phyloP scores from a whole-genome alignment of 1,140 invertebrate genomes.

The Drosophila aff. region DNA sequence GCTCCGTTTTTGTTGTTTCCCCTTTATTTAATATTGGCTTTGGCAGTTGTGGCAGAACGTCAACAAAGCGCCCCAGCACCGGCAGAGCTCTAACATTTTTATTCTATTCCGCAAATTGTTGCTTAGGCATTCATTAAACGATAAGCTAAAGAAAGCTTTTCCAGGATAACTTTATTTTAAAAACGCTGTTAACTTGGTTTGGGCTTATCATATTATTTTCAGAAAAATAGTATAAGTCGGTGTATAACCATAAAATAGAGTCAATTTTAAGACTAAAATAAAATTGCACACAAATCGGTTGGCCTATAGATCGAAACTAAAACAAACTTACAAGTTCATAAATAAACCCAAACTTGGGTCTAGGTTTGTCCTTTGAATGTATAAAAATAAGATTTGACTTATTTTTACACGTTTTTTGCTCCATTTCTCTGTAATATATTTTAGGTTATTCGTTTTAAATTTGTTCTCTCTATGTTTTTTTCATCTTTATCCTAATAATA shows the following conservation, averaged over 20 bases:
- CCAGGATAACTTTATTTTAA: background rate
- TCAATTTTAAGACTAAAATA: background rate
- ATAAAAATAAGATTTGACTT: too few species aligned
- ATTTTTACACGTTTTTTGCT: too few species aligned
- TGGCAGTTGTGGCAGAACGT: slow-evolving; percentile 52
- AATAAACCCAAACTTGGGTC: too few species aligned
- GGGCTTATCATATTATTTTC: too few species aligned
- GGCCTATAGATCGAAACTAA: too few species aligned
- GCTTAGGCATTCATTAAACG: slow-evolving; percentile 6
- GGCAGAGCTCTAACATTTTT: slow-evolving; percentile 36
- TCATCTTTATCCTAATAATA: too few species aligned
- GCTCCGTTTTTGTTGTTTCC: slow-evolving; percentile 29
- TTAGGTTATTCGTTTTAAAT: too few species aligned
- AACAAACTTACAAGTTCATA: too few species aligned
- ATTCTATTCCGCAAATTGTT: slow-evolving; percentile 32
- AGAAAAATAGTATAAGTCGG: too few species aligned
- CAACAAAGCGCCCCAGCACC: slow-evolving; percentile 41
- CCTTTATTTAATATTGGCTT: slow-evolving; percentile 54
- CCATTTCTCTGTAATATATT: too few species aligned
- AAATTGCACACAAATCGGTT: background rate
- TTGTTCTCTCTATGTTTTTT: too few species aligned
- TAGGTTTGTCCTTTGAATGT: too few species aligned
- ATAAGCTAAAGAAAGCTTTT: background rate
- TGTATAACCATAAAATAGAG: background rate
- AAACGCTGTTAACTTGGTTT: background rate